phyloP scores from a whole-genome alignment of 2,797 vertebrate species.

The Neomorphus geoffroyi region DNA sequence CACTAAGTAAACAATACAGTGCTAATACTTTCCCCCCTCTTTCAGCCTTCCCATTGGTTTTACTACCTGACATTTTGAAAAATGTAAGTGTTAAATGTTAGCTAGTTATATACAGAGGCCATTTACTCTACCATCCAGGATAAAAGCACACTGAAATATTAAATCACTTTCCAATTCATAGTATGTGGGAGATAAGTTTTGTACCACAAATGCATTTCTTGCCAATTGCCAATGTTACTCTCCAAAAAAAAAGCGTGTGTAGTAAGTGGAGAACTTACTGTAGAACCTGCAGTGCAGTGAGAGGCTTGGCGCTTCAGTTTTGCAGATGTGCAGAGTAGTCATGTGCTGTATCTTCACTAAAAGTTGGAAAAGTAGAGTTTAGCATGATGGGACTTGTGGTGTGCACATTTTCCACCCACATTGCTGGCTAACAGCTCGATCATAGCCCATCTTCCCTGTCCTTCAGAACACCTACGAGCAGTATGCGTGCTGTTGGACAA shows the following conservation, averaged over 20 bases:
- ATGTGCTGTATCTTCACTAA: neutral
- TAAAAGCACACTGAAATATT: constrained; percentile 5
- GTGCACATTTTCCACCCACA: neutral
- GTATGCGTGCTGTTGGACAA: neutral
- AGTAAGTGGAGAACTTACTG: neutral
- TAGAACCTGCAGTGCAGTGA: neutral
- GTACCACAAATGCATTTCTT: constrained; percentile 3
- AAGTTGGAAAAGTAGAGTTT: neutral
- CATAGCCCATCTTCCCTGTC: neutral
- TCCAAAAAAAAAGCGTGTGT: neutral
- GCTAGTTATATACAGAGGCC: neutral
- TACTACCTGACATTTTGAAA: neutral
- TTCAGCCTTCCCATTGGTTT: neutral
- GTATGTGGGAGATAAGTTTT: neutral
- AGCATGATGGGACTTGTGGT: neutral
- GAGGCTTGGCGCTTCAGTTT: neutral
- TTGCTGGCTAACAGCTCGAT: neutral
- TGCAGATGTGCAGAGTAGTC: neutral
- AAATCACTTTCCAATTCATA: neutral
- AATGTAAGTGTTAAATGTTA: neutral
- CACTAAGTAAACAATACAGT: neutral
- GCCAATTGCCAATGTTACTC: neutral
- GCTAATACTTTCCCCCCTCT: neutral
- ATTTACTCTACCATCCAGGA: neutral
- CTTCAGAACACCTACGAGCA: neutral